A percentile compares a stretch with the other conserved stretches of the same genome.
Evolutionary conservation across 1,140 invertebrate genomes (phyloP).

Genomic region (Bombus superbus): DNA sequence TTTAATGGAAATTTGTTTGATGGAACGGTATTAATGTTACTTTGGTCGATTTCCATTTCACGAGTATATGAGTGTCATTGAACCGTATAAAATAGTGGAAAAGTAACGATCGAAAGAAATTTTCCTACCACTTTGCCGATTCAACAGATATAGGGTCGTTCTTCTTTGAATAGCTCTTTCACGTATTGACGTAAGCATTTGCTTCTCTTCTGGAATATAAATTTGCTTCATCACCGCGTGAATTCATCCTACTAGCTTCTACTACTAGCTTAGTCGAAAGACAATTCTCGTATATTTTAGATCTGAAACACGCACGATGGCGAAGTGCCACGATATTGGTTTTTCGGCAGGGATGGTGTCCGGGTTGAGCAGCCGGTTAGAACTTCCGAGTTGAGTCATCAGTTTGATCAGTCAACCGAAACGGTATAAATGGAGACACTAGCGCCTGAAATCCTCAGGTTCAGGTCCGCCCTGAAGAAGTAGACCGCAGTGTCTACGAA

Average conservation of each 20-base stretch:
- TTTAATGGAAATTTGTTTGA: neutral
- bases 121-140: neutral
- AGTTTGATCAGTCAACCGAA: no score
- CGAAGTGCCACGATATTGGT: no score
- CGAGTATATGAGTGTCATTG: neutral
- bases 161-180: neutral
- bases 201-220: neutral
- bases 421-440: no score
- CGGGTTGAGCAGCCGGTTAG: no score
- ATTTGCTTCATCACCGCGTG: neutral
- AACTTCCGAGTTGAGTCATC: no score
- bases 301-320: no score
- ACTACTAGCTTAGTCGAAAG: neutral
- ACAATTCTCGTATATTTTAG: no score
- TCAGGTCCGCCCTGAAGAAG: no score
- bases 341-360: no score
- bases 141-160: neutral
- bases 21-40: neutral
- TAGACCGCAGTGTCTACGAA: no score
- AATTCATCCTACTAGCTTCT: neutral
- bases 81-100: neutral
- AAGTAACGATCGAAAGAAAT: neutral
- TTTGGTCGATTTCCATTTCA: neutral
- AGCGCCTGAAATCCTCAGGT: no score
- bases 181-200: no score